phyloP scores from a whole-genome alignment of 1,140 invertebrate species.

The Hyposmocoma kahamanoa region DNA sequence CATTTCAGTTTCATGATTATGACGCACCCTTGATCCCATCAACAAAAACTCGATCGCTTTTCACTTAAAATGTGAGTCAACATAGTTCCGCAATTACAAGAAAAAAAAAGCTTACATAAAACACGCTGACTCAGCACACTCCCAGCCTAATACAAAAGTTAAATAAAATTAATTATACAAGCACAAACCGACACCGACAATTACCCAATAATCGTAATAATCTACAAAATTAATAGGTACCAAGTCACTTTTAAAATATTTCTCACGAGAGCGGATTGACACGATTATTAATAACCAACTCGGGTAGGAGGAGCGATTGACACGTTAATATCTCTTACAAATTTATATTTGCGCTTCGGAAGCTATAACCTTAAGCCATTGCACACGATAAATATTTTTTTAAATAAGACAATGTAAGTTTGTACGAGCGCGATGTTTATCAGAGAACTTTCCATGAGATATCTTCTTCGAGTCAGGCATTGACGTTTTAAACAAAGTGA shows the following conservation, averaged over 20 bases:
- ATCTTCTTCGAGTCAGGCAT: conserved; percentile 33
- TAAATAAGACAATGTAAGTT: conserved; percentile 13
- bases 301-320: conserved; percentile 53
- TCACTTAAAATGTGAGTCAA: not conserved
- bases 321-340: conserved; percentile 48
- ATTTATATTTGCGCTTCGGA: conserved; percentile 2
- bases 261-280: conserved; percentile 57
- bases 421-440: conserved; percentile 44
- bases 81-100: not conserved
- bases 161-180: conserved; percentile 56
- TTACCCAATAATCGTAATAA: conserved; percentile 58
- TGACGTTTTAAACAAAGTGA: conserved; percentile 53
- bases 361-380: not conserved
- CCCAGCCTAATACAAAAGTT: conserved; percentile 45
- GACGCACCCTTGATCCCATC: not conserved
- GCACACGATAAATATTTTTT: not conserved
- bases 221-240: conserved; percentile 50
- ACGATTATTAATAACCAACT: conserved; percentile 58
- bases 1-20: not conserved
- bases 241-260: conserved; percentile 43
- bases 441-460: conserved; percentile 19
- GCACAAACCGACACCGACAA: conserved; percentile 49
- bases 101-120: conserved; percentile 9
- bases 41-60: not conserved
- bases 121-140: conserved; percentile 46